Conservation (phyloP, 2,113 vertebrate genomes). For the Crocuta crocuta region DNA sequence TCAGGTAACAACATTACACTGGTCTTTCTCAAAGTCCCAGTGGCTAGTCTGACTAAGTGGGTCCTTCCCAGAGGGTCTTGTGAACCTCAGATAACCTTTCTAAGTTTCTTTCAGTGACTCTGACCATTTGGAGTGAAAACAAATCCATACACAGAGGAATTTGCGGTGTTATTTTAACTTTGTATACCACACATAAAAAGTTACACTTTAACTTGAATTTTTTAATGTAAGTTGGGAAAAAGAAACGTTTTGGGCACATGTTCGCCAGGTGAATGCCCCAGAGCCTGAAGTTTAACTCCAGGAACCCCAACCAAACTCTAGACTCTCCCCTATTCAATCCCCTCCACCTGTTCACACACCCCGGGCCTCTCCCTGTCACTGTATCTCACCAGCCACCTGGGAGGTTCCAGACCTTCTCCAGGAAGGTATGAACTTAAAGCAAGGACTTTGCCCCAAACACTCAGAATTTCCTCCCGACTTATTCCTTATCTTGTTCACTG, state of each 20-base stretch:
- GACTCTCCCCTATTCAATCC: neutral
- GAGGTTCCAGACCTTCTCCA: neutral
- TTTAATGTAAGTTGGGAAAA: conserved; percentile 30
- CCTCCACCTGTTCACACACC: neutral
- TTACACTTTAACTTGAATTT: conserved; percentile 56
- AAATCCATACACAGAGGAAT: conserved; percentile 68
- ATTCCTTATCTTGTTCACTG: neutral
- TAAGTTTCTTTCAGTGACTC: conserved; percentile 58
- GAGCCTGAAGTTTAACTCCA: neutral
- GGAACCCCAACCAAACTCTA: neutral
- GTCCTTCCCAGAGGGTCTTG: conserved; percentile 48
- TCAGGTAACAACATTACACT: neutral
- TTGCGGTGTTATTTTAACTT: conserved; percentile 75
- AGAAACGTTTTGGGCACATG: neutral
- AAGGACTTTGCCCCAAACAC: neutral
- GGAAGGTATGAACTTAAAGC: neutral
- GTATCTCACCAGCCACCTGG: neutral
- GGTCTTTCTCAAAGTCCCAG: conserved; percentile 19
- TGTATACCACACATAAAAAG: conserved; percentile 56
- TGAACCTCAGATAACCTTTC: conserved; percentile 63
- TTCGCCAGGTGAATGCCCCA: neutral
- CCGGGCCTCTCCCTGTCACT: neutral
- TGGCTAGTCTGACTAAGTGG: conserved; percentile 24
- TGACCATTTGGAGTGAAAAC: conserved; percentile 73
- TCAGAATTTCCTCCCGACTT: neutral